These are phyloP conservation scores for Platycheirus albimanus DNA, from an alignment of 2,888 invertebrate genomes.

Conservation along the genomic window DNA sequence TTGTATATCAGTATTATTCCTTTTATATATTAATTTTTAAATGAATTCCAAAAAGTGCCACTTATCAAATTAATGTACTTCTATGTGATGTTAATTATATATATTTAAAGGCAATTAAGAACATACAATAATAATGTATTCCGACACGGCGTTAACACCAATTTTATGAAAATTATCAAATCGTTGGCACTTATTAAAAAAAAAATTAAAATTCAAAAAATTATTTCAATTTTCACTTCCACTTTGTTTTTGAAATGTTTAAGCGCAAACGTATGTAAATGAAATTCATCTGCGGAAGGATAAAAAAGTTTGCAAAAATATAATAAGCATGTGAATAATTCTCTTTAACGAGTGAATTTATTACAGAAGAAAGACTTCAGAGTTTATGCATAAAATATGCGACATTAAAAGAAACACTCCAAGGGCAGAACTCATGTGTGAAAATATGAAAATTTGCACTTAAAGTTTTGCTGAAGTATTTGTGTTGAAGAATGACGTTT, in stretches of 20 bases:
- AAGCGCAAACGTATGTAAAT: slow-evolving; percentile 24
- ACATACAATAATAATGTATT: no score
- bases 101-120: no score
- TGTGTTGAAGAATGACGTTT: slow-evolving; percentile 28
- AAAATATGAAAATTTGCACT: slow-evolving; percentile 33
- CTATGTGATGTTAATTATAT: no score
- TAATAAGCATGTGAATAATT: slow-evolving; percentile 27
- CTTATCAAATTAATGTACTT: no score
- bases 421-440: slow-evolving; percentile 22
- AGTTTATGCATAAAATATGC: slow-evolving; percentile 37
- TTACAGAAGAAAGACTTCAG: slow-evolving; percentile 14
- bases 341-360: slow-evolving; percentile 34
- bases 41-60: no score
- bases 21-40: no score
- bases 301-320: slow-evolving; percentile 9
- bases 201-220: slow-evolving; percentile 14
- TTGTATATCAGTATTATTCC: no score
- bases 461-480: slow-evolving; percentile 16
- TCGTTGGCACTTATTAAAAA: neutral
- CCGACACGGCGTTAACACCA: no score
- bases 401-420: slow-evolving; percentile 20
- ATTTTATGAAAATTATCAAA: neutral
- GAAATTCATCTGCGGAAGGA: slow-evolving; percentile 7
- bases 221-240: slow-evolving; percentile 7
- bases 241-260: slow-evolving; percentile 26